A percentile compares a stretch with the other conserved stretches of the same genome.
Evolutionary conservation across 2,113 vertebrate genomes (phyloP).

Genomic region (Galemys pyrenaicus): DNA sequence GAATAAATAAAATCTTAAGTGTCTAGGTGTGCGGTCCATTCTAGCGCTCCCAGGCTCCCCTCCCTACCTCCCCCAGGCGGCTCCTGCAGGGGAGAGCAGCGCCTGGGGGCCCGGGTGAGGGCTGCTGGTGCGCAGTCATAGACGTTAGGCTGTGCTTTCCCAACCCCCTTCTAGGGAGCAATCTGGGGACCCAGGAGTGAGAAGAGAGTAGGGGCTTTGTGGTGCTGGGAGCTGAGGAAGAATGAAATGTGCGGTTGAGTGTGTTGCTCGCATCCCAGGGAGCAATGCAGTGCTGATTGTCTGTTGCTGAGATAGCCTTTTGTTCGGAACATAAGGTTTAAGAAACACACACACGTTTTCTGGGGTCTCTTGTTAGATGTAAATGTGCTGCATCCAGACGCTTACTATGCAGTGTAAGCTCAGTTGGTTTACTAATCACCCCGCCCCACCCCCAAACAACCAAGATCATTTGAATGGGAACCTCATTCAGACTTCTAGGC

Average conservation of each 20-base stretch:
- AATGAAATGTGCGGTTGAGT: slow-evolving; percentile 81
- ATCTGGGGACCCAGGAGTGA: slow-evolving; percentile 68
- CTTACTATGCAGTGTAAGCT: slow-evolving; percentile 73
- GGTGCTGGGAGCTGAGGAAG: slow-evolving; percentile 73
- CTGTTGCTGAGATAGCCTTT: slow-evolving; percentile 82
- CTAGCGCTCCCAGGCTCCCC: slow-evolving; percentile 24
- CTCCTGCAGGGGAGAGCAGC: slow-evolving; percentile 51
- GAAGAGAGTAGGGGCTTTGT: slow-evolving; percentile 77
- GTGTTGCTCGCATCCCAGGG: slow-evolving; percentile 80
- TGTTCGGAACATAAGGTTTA: slow-evolving; percentile 83
- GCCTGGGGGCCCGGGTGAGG: slow-evolving; percentile 50
- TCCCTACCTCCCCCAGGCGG: slow-evolving; percentile 77
- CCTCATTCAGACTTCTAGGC: slow-evolving; percentile 81
- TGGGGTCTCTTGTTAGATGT: slow-evolving; percentile 80
- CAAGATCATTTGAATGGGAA: slow-evolving; percentile 79
- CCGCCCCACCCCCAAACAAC: slow-evolving; percentile 78
- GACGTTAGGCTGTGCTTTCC: slow-evolving; percentile 55
- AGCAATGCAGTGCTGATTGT: slow-evolving; percentile 79
- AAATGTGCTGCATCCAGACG: slow-evolving; percentile 81
- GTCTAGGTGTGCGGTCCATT: slow-evolving; percentile 77
- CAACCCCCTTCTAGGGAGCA: slow-evolving; percentile 70
- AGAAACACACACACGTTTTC: slow-evolving; percentile 82
- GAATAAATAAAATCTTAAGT: slow-evolving; percentile 67
- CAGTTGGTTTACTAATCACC: slow-evolving; percentile 79
- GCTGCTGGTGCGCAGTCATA: slow-evolving; percentile 44